Percentiles rank a stretch among this genome's conserved stretches.
Evolutionary conservation across 2,888 invertebrate genomes (phyloP).

Genomic region (Chironomus tentans): DNA sequence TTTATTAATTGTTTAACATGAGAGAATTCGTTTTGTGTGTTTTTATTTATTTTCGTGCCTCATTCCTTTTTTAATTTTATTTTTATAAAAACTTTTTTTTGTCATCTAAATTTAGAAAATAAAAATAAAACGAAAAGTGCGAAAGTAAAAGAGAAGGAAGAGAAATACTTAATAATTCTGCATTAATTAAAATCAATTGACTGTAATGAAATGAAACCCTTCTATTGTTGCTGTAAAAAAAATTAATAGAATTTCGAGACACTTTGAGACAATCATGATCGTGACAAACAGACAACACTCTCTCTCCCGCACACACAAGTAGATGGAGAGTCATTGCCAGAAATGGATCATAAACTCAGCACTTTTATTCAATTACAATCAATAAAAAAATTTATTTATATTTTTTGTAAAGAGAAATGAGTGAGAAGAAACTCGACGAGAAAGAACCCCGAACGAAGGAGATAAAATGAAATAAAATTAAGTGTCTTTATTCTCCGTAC

Average conservation of each 20-base stretch:
- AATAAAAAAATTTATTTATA: conserved; percentile 18
- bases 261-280: not conserved
- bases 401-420: not conserved
- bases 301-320: not conserved
- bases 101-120: too few relatives aligned
- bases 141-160: too few relatives aligned
- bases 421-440: not conserved
- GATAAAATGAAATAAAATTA: not conserved
- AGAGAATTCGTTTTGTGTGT: not conserved
- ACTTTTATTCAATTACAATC: conserved; percentile 28
- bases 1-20: conserved; percentile 20
- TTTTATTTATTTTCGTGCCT: not conserved
- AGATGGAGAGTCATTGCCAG: not conserved
- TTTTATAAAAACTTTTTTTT: too few relatives aligned
- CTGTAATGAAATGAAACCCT: conserved; percentile 24
- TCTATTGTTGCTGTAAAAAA: not conserved
- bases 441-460: not conserved
- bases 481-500: conserved; percentile 4
- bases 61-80: not conserved
- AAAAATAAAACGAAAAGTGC: too few relatives aligned
- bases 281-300: not conserved
- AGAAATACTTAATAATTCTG: not conserved
- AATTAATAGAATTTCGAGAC: conserved; percentile 9
- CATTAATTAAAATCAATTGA: conserved; percentile 27
- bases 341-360: conserved; percentile 26